Percentiles rank a stretch among this genome's conserved stretches.
phyloP scores from a whole-genome alignment of 2,888 invertebrate genomes.

The Argyra leucocephala region DNA sequence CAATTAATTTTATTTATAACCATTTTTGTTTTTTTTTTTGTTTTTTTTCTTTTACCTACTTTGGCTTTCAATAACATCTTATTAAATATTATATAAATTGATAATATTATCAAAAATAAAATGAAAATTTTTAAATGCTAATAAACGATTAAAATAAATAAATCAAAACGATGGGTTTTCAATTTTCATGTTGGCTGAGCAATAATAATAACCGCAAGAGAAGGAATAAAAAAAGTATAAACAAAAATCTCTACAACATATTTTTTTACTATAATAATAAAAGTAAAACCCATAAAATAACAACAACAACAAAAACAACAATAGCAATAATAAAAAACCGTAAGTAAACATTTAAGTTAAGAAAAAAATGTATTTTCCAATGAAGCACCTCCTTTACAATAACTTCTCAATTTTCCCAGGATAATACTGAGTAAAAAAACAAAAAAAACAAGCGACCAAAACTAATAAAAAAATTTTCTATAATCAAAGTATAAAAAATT shows the following conservation, averaged over 20 bases:
- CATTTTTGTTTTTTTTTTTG: not conserved
- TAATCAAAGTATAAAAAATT: constrained; percentile 1
- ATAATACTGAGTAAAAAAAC: not conserved
- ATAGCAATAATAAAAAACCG: not conserved
- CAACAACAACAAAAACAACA: not conserved
- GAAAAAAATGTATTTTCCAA: not conserved
- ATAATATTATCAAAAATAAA: not conserved
- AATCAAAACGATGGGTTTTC: not conserved
- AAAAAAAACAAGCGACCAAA: not conserved
- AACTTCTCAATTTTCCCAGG: constrained; percentile 4
- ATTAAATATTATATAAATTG: not conserved
- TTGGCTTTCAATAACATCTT: not conserved
- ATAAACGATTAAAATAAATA: not conserved
- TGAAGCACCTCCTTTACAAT: not conserved
- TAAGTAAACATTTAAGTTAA: not conserved
- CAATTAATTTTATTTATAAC: not conserved
- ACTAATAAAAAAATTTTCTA: not conserved
- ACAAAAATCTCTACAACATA: not conserved
- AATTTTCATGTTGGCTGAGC: constrained; percentile 1
- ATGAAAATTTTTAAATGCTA: not conserved
- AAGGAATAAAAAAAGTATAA: not conserved
- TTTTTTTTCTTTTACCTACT: not conserved
- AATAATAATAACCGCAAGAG: constrained; percentile 1
- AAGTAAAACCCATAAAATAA: not conserved
- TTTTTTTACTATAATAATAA: not conserved